A percentile compares a stretch with the other conserved stretches of the same genome.
Evolutionary conservation across 1,140 invertebrate genomes (phyloP).

Genomic region (Rhizoglyphus robini): DNA sequence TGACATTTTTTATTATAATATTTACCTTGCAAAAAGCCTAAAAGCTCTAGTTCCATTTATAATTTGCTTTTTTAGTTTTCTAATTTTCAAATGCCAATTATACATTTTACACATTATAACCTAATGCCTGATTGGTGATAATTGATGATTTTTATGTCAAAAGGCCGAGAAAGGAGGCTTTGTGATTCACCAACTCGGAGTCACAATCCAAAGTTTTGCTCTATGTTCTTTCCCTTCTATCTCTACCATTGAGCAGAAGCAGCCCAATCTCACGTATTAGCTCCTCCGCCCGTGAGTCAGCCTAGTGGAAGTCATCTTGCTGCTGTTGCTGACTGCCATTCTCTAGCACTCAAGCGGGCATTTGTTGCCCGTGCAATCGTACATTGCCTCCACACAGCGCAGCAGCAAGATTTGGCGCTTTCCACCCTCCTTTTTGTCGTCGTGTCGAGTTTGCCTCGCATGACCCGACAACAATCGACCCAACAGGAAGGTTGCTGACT

Average conservation of each 20-base stretch:
- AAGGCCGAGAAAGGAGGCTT: not conserved
- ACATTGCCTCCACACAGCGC: not conserved
- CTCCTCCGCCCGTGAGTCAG: not conserved
- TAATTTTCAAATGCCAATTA: not conserved
- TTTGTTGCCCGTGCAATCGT: not conserved
- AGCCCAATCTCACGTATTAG: not conserved
- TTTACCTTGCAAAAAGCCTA: not conserved
- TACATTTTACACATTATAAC: no score
- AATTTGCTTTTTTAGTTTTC: not conserved
- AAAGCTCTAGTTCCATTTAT: not conserved
- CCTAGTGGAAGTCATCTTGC: not conserved
- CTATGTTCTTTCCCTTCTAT: not conserved
- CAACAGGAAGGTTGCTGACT: not conserved
- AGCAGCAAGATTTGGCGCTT: not conserved
- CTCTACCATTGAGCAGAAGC: not conserved
- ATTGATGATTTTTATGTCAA: not conserved
- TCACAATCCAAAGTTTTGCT: slow-evolving; percentile 3
- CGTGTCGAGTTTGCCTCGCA: not conserved
- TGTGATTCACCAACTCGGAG: slow-evolving; percentile 3
- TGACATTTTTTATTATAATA: slow-evolving; percentile 28
- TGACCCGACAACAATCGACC: not conserved
- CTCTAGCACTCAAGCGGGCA: not conserved
- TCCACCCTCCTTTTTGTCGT: not conserved
- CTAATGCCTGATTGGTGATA: not conserved
- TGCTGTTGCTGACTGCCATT: not conserved